Base-by-base conservation (phyloP, 2,888 invertebrate species). In the Drosophila pullipes region DNA sequence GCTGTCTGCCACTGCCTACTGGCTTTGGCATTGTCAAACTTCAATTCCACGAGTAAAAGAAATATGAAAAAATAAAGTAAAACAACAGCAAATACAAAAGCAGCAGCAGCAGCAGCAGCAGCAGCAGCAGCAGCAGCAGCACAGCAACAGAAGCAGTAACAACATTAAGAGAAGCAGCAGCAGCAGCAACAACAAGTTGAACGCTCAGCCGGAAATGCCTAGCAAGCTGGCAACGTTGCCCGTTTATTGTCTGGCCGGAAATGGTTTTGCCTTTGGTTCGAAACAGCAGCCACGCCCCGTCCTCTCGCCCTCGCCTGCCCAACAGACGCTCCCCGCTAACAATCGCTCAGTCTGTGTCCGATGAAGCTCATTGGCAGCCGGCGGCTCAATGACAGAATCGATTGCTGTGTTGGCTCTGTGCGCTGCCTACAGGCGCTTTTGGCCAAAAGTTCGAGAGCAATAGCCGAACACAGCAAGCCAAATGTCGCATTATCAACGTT, bases 191-290 rank as follows among this genome's bases (percentile, higher is more conserved):
- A 65, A 58, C 69, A 60, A 68, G 60, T 67, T 44, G 53, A 76
- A 67, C 62, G 66, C 68, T 71, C 66, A 53, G 68, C 67, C 82
- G 85, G 91, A 87, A 90, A 84, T 81, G 81, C 85, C 78, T 59
- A 78, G 74, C 83, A 69, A 64, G 84, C 81, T 83, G 78, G 74
- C 68, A 75, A 72, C 66, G 82, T 69, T 76, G 82, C 55, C 83
- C 79, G 86, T 83, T 82, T 81, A 81, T 86, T 88, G 90, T 86
- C 85, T 86, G 90, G 81, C 83, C 85, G 85, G 85, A 86, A 86
- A 86, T 86, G 90, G 90, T 68, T 88, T 85, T 81, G 90, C 85
- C 83, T 70, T 64, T 66, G 83, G 85, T 74, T 62, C 61, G 33
- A 60, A 70, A 73, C 70, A 80, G 60, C 70, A 58, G 62, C 65